phyloP scores from a whole-genome alignment of 2,113 vertebrate species.

The Gopherus evgoodei region DNA sequence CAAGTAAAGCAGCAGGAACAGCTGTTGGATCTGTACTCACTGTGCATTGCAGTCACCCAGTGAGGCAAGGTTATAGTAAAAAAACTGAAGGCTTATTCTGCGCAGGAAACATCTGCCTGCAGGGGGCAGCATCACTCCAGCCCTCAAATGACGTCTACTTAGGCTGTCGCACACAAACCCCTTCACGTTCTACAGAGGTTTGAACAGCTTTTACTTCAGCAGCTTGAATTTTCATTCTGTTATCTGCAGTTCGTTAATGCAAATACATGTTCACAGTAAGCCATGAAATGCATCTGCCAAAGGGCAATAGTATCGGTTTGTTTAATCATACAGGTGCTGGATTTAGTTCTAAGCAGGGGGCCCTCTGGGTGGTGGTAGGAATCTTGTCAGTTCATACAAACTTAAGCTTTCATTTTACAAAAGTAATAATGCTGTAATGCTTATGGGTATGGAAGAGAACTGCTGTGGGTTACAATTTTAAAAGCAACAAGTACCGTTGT shows the following conservation, averaged over 20 bases:
- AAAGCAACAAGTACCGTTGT: background rate
- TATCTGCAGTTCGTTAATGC: background rate
- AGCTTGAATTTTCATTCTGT: background rate
- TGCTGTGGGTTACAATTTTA: background rate
- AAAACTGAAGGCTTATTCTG: too few species aligned
- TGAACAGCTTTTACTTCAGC: background rate
- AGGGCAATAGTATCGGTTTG: background rate
- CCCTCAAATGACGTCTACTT: background rate
- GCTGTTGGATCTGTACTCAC: background rate
- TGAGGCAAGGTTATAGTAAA: background rate
- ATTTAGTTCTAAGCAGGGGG: background rate
- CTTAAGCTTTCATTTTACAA: background rate
- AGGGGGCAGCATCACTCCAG: slow-evolving; percentile 37
- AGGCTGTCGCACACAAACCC: background rate
- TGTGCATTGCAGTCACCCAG: background rate
- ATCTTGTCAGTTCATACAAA: background rate
- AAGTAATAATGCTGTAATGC: background rate
- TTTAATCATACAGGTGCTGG: background rate
- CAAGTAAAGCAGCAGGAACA: background rate
- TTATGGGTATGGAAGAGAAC: background rate
- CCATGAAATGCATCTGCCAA: background rate
- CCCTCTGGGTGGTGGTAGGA: background rate
- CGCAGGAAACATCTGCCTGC: background rate
- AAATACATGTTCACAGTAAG: background rate
- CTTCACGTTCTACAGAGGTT: background rate